Conservation (phyloP, 2,797 vertebrate species). For the Carduelis carduelis region DNA sequence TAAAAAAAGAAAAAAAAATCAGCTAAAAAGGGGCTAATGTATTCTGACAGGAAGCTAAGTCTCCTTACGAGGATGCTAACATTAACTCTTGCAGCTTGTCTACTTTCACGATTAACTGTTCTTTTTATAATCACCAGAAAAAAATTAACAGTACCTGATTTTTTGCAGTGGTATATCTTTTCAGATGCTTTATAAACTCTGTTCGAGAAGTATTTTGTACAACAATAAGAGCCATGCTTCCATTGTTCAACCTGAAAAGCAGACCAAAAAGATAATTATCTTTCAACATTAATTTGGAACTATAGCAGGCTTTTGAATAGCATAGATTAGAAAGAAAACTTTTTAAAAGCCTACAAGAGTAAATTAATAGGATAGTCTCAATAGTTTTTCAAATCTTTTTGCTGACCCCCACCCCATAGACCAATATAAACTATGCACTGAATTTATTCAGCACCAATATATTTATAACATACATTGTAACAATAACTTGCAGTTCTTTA, state of each 20-base stretch:
- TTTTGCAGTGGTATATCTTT: constrained; percentile 82
- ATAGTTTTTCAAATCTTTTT: background rate
- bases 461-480: background rate
- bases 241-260: constrained; percentile 86
- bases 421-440: background rate
- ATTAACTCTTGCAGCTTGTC: constrained; percentile 35
- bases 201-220: constrained; percentile 87
- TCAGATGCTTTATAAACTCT: constrained; percentile 95
- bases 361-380: background rate
- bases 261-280: background rate
- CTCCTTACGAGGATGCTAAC: constrained; percentile 59
- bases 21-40: constrained; percentile 65
- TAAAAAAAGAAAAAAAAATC: constrained; percentile 54
- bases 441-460: background rate
- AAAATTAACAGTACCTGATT: constrained; percentile 82
- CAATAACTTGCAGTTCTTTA: background rate
- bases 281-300: background rate
- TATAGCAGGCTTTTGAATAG: background rate
- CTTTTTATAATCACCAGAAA: constrained; percentile 11
- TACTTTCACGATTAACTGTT: constrained; percentile 1
- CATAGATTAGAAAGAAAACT: background rate
- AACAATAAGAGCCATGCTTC: constrained; percentile 86
- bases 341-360: background rate
- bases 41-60: constrained; percentile 70
- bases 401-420: fast-evolving